phyloP scores from a whole-genome alignment of 2,113 vertebrate species.

The Mormoops blainvillei region DNA sequence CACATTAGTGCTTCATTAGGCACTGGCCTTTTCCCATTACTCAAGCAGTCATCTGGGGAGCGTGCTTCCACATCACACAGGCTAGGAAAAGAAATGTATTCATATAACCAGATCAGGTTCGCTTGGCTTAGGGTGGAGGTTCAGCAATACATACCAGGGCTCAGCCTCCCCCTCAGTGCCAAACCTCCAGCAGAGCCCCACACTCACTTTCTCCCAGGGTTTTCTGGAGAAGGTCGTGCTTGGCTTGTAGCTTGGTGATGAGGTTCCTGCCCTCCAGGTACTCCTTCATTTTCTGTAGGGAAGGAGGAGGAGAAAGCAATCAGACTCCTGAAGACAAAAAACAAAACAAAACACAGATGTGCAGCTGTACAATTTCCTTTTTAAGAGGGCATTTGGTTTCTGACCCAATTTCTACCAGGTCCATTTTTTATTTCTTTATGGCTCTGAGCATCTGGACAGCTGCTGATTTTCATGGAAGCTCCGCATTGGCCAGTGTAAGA shows the following conservation, averaged over 20 bases:
- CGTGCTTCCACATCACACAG: not conserved
- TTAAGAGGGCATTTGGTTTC: not conserved
- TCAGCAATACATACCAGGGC: not conserved
- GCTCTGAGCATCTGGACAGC: not conserved
- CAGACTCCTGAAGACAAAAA: not conserved
- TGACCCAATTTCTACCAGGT: not conserved
- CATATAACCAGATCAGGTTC: not conserved
- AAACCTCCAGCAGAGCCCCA: not conserved
- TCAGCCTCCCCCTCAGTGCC: not conserved
- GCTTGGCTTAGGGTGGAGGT: not conserved
- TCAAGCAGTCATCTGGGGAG: conserved; percentile 49
- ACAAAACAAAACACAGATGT: not conserved
- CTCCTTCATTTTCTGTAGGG: conserved; percentile 96
- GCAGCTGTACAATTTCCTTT: not conserved
- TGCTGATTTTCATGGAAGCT: not conserved
- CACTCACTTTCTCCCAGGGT: conserved; percentile 98
- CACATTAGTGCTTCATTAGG: conserved; percentile 64
- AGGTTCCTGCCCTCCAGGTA: conserved; percentile 98
- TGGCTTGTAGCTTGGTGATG: conserved; percentile 98
- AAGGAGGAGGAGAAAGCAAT: conserved; percentile 29
- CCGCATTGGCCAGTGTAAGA: not conserved
- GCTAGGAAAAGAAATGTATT: conserved; percentile 35
- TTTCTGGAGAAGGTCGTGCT: conserved; percentile 96
- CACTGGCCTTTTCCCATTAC: conserved; percentile 15
- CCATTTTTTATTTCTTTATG: not conserved